These are phyloP conservation scores for Diarsia mendica DNA, from an alignment of 2,888 invertebrate genomes.

Conservation along the genomic window DNA sequence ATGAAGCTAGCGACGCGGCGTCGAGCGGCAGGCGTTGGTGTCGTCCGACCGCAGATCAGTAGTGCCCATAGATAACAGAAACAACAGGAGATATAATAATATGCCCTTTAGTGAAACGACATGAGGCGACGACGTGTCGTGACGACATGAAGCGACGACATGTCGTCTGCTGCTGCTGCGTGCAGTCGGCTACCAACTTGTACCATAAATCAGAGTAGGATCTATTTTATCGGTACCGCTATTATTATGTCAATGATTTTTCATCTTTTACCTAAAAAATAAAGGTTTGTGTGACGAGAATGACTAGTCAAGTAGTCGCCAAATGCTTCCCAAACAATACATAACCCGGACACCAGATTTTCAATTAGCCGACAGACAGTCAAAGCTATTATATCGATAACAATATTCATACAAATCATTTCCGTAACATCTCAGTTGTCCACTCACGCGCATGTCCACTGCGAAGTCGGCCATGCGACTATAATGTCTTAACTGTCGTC, in stretches of 20 bases:
- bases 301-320: background rate
- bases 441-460: slow-evolving; percentile 65
- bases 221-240: background rate
- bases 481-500: slow-evolving; percentile 64
- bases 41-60: no score
- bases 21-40: no score
- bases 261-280: background rate
- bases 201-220: background rate
- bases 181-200: no score
- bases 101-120: no score
- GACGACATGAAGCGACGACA: no score
- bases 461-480: slow-evolving; percentile 55
- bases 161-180: no score
- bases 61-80: no score
- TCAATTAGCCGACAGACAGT: slow-evolving; percentile 50
- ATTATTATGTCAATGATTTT: background rate
- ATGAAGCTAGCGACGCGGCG: no score
- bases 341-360: slow-evolving; percentile 20
- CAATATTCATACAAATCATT: slow-evolving; percentile 55
- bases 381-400: slow-evolving; percentile 56
- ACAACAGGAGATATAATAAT: no score
- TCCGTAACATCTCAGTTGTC: slow-evolving; percentile 56
- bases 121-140: no score
- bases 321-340: background rate
- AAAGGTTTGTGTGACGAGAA: background rate